phyloP scores from a whole-genome alignment of 2,113 vertebrate species.

The Chamaea fasciata region DNA sequence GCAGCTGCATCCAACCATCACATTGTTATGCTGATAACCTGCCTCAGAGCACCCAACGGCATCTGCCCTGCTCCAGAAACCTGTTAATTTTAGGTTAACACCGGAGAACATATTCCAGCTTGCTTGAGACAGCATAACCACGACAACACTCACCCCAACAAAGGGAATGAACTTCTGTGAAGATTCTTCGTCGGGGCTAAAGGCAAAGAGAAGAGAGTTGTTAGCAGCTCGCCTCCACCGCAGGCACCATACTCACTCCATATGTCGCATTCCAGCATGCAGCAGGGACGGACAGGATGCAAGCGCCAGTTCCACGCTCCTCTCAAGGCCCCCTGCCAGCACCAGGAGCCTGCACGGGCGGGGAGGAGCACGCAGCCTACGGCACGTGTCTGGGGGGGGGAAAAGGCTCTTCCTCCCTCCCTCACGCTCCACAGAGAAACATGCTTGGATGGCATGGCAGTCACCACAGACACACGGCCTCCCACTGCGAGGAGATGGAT shows the following conservation, averaged over 20 bases:
- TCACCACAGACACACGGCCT: neutral
- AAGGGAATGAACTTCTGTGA: slow-evolving; percentile 99
- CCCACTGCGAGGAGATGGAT: neutral
- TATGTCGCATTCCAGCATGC: slow-evolving; percentile 52
- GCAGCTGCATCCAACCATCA: neutral
- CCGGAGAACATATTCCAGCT: neutral
- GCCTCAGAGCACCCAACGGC: neutral
- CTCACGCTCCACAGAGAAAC: slow-evolving; percentile 22
- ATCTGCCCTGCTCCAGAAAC: neutral
- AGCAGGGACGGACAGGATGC: slow-evolving; percentile 49
- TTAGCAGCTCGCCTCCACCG: neutral
- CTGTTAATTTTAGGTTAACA: neutral
- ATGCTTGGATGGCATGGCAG: slow-evolving; percentile 36
- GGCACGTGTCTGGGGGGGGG: neutral
- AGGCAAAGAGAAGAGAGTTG: slow-evolving; percentile 31
- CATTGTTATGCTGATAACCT: neutral
- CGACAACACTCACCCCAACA: slow-evolving; percentile 82
- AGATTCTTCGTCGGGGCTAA: slow-evolving; percentile 93
- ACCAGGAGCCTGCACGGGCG: neutral
- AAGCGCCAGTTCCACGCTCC: slow-evolving; percentile 19
- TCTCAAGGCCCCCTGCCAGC: slow-evolving; percentile 16
- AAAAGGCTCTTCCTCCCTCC: neutral
- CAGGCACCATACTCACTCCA: neutral
- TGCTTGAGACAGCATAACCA: neutral
- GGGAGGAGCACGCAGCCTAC: neutral